Evolutionary conservation across 2,888 invertebrate species (phyloP).

Genomic region (Nomada ruficornis): DNA sequence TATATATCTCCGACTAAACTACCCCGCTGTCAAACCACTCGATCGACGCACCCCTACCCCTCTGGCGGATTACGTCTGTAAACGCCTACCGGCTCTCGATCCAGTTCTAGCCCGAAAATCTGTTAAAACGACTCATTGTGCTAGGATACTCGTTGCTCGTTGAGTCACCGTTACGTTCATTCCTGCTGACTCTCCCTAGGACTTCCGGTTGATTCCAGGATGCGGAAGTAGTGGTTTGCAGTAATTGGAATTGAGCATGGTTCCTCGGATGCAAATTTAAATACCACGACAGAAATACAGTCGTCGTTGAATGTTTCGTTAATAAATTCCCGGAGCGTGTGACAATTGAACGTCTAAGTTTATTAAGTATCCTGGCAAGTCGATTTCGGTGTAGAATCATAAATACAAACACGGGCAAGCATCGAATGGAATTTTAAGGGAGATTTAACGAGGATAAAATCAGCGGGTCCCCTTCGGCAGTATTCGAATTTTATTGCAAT

Average conservation of each 20-base stretch:
- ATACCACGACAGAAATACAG: too few relatives aligned
- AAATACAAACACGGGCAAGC: too few relatives aligned
- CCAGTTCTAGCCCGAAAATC: conserved; percentile 63
- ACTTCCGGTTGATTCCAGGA: conserved; percentile 14
- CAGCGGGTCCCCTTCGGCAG: conserved; percentile 11
- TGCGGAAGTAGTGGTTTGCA: too few relatives aligned
- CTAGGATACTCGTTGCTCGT: conserved; percentile 9
- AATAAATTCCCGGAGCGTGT: too few relatives aligned
- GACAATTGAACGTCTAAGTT: too few relatives aligned
- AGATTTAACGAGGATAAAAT: conserved; percentile 18
- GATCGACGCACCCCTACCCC: conserved; percentile 63
- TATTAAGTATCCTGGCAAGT: too few relatives aligned
- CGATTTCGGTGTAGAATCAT: too few relatives aligned
- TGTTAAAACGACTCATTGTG: conserved; percentile 57
- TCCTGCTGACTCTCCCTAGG: conserved; percentile 1
- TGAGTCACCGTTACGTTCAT: conserved; percentile 30
- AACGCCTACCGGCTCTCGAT: conserved; percentile 61
- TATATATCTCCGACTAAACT: conserved; percentile 65
- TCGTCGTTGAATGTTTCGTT: too few relatives aligned
- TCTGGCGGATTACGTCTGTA: conserved; percentile 70
- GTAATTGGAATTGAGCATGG: too few relatives aligned
- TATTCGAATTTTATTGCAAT: conserved; percentile 53
- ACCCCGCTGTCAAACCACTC: conserved; percentile 71
- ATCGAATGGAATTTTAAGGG: too few relatives aligned
- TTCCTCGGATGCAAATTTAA: too few relatives aligned